These are phyloP conservation scores for Prunella fulvescens DNA, from an alignment of 2,113 vertebrate species.

Conservation along the genomic window DNA sequence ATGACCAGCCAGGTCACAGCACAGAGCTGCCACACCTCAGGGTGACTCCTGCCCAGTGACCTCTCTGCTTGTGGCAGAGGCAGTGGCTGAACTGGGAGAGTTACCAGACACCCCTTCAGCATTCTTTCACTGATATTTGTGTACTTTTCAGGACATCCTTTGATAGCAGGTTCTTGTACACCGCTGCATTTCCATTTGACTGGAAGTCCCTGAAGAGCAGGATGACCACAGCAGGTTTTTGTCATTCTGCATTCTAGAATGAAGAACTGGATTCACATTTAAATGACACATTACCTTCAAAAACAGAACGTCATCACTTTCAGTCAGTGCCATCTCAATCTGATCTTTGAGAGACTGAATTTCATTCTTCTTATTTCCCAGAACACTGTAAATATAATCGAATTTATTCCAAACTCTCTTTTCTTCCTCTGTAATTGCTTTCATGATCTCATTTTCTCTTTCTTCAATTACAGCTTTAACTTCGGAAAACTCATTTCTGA, in stretches of 20 bases:
- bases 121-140: not conserved
- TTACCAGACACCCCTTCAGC: not conserved
- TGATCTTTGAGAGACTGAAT: constrained; percentile 72
- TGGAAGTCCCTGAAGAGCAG: not conserved
- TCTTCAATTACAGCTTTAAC: constrained; percentile 77
- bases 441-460: constrained; percentile 69
- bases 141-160: not conserved
- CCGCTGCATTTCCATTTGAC: not conserved
- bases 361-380: constrained; percentile 75
- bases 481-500: constrained; percentile 77
- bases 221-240: not conserved
- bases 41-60: not conserved
- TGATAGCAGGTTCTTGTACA: not conserved
- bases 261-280: not conserved
- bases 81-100: not conserved
- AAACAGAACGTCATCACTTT: constrained; percentile 77
- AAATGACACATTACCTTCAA: constrained; percentile 79
- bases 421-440: constrained; percentile 77
- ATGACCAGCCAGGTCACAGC: fast-evolving
- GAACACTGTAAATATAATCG: constrained; percentile 60
- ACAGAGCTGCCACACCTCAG: not conserved
- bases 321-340: constrained; percentile 72
- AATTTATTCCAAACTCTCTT: constrained; percentile 74
- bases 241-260: not conserved
- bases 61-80: not conserved